Evolutionary conservation across 2,888 invertebrate genomes (phyloP), one percentile per base, ranked within the genome.

Genomic region (Stenolophus ochropezus): DNA sequence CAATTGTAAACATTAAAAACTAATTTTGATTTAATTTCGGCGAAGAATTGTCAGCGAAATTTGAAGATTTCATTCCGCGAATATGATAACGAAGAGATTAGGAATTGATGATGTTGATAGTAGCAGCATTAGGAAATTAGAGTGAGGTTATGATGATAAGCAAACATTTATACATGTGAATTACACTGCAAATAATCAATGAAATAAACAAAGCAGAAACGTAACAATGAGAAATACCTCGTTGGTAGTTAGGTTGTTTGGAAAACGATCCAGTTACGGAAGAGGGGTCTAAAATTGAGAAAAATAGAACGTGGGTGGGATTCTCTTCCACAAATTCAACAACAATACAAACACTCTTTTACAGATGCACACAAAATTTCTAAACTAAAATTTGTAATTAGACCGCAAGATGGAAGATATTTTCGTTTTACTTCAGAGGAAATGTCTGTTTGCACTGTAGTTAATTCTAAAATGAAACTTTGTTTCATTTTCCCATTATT

Each of bases 181-280:
- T 56, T 18, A 56, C 20, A 56, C 20, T 20, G 56, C 56, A 51
- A 51, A 51, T 51, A 51, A 51, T 16, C 16, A 51, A 51, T 18
- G 8, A 56, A 56, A 56, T 18, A 56, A 56, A 20, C 56, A 21
- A 56, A 20, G 18, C 20, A 11, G 11, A 20, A 56, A 56, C 56
- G 18, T 56, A 56, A 69, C 33, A 14, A 33, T 76, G 33, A 69
- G 18, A 79, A 25, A 51, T 79, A 79, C 79, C 79, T 79, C 69
- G 78, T 79, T 79, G 79, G 79, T 65, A 78, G 51, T 33, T 79
- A 27, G 79, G 69, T 79, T 65, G 69, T 79, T 65, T 79, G 61
- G 79, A 65, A 16, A 27, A 65, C 71, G 51, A 25, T 79, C 79
- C 79, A 23, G 79, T 51, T 20, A 78, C 21, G 65, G 69, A 18